Base-by-base conservation (phyloP, 2,888 invertebrate genomes). In the Tetrapedia diversipes region DNA sequence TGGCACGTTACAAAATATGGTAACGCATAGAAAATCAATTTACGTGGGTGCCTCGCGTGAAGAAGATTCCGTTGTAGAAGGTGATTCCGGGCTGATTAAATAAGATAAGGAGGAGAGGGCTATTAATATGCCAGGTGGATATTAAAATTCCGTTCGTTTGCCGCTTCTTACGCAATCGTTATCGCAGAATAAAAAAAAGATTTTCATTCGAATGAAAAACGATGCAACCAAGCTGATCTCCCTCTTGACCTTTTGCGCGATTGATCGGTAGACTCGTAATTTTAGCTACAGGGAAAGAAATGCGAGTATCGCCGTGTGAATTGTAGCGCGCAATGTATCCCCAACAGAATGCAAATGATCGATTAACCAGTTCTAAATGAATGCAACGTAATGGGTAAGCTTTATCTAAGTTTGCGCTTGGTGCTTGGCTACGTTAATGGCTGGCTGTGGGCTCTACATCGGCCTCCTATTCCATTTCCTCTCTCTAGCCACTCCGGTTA, bases 331-430 rank as follows among this genome's bases (percentile, higher is more conserved):
- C 66, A 56, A 68, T 60, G 74, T 65, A 68, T 74, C 68, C 57
- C 61, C 56, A 60, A 69, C 78, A 78, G 89, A 89, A 90, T 90
- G 89, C 89, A 89, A 91, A 90, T 89, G 89, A 90, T 90, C 91
- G 90, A 90, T 90, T 90, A 90, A 89, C 86, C 80, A 82, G 86
- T 83, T 86, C 86, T 88, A 89, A 90, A 90, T 90, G 89, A 89
- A 85, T 78, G 79, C 82, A 83, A 83, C 86, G 72, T 79, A 80
- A 54, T 51, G 72, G 69, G 84, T 49, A 66, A 74, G 77, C 81
- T 82, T 80, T 84, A 87, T 86, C 86, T 79, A 83, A 80, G 72
- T 70, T 64, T 51, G 65, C 34, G 60, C 66, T 65, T 66, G 49
- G 45, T 70, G 53, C 63, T 64, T 69, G 70, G 69, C 73, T 60